A percentile compares a stretch with the other conserved stretches of the same genome.
Conservation (phyloP, 2,797 vertebrate genomes). For the Acanthiza pusilla region DNA sequence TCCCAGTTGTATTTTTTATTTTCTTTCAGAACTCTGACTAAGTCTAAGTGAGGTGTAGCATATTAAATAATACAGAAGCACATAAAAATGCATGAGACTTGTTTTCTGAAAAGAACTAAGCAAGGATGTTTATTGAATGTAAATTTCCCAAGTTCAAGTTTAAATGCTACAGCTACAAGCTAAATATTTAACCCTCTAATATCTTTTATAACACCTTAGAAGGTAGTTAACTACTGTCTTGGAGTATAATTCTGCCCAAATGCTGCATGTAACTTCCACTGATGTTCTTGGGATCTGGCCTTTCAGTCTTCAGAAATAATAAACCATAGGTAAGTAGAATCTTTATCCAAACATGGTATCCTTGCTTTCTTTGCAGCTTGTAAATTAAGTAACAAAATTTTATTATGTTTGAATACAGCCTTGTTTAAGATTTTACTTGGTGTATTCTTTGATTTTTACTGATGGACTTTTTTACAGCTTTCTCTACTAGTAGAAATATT, state of each 20-base stretch:
- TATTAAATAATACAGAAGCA: slow-evolving; percentile 60
- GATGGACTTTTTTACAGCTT: background rate
- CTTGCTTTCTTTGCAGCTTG: slow-evolving; percentile 1
- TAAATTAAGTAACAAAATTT: background rate
- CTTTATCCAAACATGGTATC: background rate
- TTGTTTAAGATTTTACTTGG: slow-evolving; percentile 2
- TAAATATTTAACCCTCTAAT: slow-evolving; percentile 19
- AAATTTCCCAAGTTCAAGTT: slow-evolving; percentile 33
- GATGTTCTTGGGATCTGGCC: background rate
- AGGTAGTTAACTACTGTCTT: background rate
- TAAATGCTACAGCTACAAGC: slow-evolving; percentile 9
- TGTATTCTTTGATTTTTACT: background rate
- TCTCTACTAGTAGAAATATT: background rate
- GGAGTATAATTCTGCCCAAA: background rate
- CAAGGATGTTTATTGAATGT: slow-evolving; percentile 47
- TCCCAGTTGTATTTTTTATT: slow-evolving; percentile 20
- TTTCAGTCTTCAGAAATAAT: background rate
- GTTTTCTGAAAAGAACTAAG: slow-evolving; percentile 38
- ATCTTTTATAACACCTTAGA: background rate
- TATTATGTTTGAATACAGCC: background rate
- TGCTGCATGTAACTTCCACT: background rate
- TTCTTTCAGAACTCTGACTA: slow-evolving; percentile 40
- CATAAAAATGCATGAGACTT: slow-evolving; percentile 57
- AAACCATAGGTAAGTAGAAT: background rate
- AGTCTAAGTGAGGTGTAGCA: slow-evolving; percentile 38